Evolutionary conservation across 1,140 invertebrate genomes (phyloP).

Genomic region (Acyrthosiphon pisum): DNA sequence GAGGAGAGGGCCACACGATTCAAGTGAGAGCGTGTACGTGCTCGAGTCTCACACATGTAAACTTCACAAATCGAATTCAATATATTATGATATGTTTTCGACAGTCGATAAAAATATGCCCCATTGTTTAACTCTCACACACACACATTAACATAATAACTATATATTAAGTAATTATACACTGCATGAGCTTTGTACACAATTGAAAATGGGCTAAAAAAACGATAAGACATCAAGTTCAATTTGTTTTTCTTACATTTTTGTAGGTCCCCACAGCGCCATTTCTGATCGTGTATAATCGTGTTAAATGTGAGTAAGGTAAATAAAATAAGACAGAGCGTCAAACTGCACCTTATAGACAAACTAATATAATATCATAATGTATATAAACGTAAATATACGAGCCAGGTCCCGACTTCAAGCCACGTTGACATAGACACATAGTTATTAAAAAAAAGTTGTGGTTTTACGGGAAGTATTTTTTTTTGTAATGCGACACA

Average conservation of each 20-base stretch:
- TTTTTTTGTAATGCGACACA: neutral
- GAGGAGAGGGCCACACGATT: neutral
- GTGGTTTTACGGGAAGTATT: neutral
- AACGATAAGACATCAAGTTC: neutral
- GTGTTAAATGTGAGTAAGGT: neutral
- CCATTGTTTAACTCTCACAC: neutral
- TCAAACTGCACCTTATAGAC: neutral
- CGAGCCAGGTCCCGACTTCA: neutral
- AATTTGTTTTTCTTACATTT: neutral
- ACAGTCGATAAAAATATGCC: too few species aligned
- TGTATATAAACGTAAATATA: neutral
- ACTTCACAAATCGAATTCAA: neutral
- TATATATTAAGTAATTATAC: too few species aligned
- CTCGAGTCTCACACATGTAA: neutral
- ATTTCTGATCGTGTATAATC: neutral
- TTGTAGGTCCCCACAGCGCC: neutral
- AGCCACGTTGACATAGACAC: neutral
- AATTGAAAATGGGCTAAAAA: neutral
- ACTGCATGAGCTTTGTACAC: neutral
- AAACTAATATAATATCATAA: neutral
- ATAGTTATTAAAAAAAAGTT: neutral
- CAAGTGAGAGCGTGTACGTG: too few species aligned
- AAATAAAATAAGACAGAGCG: neutral
- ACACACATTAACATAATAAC: neutral
- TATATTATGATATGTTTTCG: neutral